These are phyloP conservation scores for Zaprionus nigranus DNA, from an alignment of 1,140 invertebrate species.

Conservation along the genomic window DNA sequence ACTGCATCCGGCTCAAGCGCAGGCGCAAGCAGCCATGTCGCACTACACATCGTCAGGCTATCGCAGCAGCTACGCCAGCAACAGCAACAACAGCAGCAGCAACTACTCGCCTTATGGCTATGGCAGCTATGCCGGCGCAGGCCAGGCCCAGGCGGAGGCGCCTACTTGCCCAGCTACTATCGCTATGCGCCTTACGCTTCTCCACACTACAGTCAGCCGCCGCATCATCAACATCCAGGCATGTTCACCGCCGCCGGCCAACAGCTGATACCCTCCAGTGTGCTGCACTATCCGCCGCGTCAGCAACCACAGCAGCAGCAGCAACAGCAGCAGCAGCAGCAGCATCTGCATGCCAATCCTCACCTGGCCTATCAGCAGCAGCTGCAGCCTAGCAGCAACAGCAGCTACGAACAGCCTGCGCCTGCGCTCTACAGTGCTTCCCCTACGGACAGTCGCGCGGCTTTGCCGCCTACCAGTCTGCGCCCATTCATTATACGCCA, in stretches of 20 bases:
- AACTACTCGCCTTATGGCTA: constrained; percentile 38
- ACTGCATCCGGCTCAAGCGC: constrained; percentile 42
- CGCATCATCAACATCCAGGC: constrained; percentile 42
- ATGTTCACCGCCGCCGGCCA: constrained; percentile 75
- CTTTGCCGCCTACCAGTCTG: constrained; percentile 53
- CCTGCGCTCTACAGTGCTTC: constrained; percentile 63
- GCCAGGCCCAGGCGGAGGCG: constrained; percentile 7
- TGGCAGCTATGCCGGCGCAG: constrained; percentile 51
- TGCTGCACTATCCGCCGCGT: constrained; percentile 67
- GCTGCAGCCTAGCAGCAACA: constrained; percentile 14
- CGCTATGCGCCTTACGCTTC: constrained; percentile 74
- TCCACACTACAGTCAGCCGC: constrained; percentile 69
- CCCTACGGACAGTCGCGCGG: constrained; percentile 52
- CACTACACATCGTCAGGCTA: constrained; percentile 61
- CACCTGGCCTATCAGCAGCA: constrained; percentile 33
- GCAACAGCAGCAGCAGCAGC: constrained; percentile 19
- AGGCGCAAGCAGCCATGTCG: constrained; percentile 57
- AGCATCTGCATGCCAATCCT: constrained; percentile 26
- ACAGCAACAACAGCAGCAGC: not conserved
- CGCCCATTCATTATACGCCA: constrained; percentile 54
- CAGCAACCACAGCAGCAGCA: constrained; percentile 15
- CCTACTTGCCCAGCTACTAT: constrained; percentile 71
- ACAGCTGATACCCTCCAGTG: constrained; percentile 70
- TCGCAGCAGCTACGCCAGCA: constrained; percentile 28
- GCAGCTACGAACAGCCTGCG: constrained; percentile 55